These are phyloP conservation scores for Matsumyia berberina DNA, from an alignment of 2,888 invertebrate genomes.

Conservation along the genomic window DNA sequence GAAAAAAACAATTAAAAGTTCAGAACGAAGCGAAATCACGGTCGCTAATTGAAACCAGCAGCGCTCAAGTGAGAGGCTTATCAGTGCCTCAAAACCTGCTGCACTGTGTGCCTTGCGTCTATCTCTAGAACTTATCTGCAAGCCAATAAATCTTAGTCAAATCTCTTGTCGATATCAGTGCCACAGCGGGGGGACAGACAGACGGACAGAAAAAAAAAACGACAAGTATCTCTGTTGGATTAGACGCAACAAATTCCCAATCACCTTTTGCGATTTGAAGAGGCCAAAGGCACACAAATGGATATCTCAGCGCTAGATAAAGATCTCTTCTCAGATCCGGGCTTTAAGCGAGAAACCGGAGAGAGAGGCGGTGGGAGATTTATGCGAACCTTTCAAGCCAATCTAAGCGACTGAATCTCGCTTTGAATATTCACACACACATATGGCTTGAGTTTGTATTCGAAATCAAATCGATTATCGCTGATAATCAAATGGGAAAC, in stretches of 20 bases:
- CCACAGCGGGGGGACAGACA: not conserved
- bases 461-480: conserved; percentile 70
- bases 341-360: conserved; percentile 54
- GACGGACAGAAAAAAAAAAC: not conserved
- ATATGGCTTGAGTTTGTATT: conserved; percentile 21
- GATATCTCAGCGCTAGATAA: conserved; percentile 21
- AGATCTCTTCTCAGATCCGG: conserved; percentile 61
- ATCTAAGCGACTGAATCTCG: conserved; percentile 8
- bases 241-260: conserved; percentile 41
- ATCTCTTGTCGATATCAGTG: conserved; percentile 64
- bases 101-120: conserved; percentile 41
- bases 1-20: conserved; percentile 31
- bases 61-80: conserved; percentile 56
- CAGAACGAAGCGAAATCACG: conserved; percentile 37
- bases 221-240: conserved; percentile 37
- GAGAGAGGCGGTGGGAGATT: conserved; percentile 1
- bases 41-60: conserved; percentile 71
- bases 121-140: conserved; percentile 65
- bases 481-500: conserved; percentile 53
- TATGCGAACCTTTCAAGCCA: conserved; percentile 43
- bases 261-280: conserved; percentile 61
- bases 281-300: conserved; percentile 37
- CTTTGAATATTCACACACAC: conserved; percentile 47
- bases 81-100: conserved; percentile 62
- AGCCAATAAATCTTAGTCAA: conserved; percentile 74